phyloP scores from a whole-genome alignment of 2,888 invertebrate genomes.

The Schizotus pectinicornis region DNA sequence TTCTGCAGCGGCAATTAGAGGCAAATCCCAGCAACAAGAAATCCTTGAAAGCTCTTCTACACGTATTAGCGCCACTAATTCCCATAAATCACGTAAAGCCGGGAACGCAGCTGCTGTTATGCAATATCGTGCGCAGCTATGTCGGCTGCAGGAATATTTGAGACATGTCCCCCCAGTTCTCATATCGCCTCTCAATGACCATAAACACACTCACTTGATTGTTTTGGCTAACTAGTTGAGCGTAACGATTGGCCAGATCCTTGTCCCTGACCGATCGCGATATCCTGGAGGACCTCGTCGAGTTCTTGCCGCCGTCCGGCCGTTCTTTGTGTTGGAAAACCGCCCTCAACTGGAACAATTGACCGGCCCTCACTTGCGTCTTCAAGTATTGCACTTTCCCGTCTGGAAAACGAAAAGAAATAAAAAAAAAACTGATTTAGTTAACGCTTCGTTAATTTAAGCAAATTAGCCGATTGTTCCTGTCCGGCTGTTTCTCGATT shows the following conservation, averaged over 20 bases:
- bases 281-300: slow-evolving; percentile 46
- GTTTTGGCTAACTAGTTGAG: slow-evolving; percentile 75
- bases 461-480: background rate
- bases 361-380: slow-evolving; percentile 74
- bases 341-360: slow-evolving; percentile 74
- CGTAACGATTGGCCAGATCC: slow-evolving; percentile 65
- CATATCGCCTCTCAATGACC: background rate
- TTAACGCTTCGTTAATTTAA: slow-evolving; percentile 1
- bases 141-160: slow-evolving; percentile 6
- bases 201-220: slow-evolving; percentile 65
- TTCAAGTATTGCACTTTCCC: slow-evolving; percentile 66
- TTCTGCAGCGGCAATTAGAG: no score
- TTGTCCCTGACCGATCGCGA: slow-evolving; percentile 57
- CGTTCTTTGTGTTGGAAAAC: slow-evolving; percentile 76
- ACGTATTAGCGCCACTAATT: no score
- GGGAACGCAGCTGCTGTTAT: no score
- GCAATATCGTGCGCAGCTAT: background rate
- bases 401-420: slow-evolving; percentile 40
- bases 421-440: background rate
- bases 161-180: slow-evolving; percentile 3
- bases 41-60: no score
- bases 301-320: slow-evolving; percentile 45
- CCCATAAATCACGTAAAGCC: background rate
- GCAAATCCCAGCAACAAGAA: no score
- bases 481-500: background rate